Percentiles rank a stretch among this genome's conserved stretches.
Conservation (phyloP, 1,140 invertebrate species). For the Drosophila biarmipes region DNA sequence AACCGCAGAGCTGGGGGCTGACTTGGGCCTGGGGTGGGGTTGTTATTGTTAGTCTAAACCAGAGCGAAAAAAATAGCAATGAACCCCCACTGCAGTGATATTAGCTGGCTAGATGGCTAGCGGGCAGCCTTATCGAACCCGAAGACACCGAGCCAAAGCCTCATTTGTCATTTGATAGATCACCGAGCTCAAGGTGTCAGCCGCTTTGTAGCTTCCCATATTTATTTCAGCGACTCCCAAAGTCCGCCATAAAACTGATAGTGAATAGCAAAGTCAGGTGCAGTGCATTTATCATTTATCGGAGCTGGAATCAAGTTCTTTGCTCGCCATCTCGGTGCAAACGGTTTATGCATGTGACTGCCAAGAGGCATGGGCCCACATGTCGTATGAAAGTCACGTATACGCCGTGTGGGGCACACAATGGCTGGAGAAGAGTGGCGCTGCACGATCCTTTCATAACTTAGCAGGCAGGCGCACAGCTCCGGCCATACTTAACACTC, state of each 20-base stretch:
- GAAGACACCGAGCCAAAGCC: constrained; percentile 36
- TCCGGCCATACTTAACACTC: constrained; percentile 37
- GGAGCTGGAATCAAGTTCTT: constrained; percentile 26
- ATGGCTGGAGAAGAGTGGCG: background rate
- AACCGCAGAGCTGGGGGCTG: constrained; percentile 46
- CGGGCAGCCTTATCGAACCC: constrained; percentile 47
- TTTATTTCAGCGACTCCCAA: constrained; percentile 44
- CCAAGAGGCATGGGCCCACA: constrained; percentile 9
- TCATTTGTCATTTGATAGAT: constrained; percentile 69
- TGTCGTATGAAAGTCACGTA: constrained; percentile 56
- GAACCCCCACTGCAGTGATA: constrained; percentile 25
- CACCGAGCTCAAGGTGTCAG: constrained; percentile 36
- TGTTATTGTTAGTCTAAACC: constrained; percentile 13
- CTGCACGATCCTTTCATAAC: constrained; percentile 38
- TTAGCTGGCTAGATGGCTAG: background rate
- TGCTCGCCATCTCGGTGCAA: constrained; percentile 11
- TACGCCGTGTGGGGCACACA: constrained; percentile 46
- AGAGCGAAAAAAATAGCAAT: constrained; percentile 16
- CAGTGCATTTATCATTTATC: constrained; percentile 64
- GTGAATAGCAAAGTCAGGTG: constrained; percentile 50
- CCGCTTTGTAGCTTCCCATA: constrained; percentile 37
- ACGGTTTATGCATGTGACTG: constrained; percentile 31
- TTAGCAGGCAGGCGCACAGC: constrained; percentile 51
- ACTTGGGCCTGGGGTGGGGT: background rate
- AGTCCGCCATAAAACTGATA: constrained; percentile 53